Evolutionary conservation across 2,888 invertebrate genomes (phyloP).

Genomic region (Agapostemon virescens): DNA sequence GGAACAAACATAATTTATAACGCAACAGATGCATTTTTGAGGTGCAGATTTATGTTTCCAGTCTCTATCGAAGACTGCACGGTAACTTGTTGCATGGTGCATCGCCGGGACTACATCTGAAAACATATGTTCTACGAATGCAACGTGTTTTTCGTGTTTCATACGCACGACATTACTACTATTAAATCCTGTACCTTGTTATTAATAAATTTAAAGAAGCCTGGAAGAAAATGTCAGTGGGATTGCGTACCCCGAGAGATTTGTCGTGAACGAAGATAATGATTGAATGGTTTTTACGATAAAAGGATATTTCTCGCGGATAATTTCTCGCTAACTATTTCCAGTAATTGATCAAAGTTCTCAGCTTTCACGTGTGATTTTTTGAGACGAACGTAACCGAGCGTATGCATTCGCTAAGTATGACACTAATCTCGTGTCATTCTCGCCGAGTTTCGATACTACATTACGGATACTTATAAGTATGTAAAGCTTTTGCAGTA

Average conservation of each 20-base stretch:
- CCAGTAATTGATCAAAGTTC: background rate
- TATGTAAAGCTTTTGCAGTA: background rate
- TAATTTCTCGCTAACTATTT: slow-evolving; percentile 7
- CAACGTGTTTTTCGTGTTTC: background rate
- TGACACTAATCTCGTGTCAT: background rate
- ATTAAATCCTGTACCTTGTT: background rate
- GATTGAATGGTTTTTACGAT: background rate
- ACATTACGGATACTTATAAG: background rate
- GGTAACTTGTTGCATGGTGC: slow-evolving; percentile 27
- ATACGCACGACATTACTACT: background rate
- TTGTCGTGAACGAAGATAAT: background rate
- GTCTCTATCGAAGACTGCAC: slow-evolving; percentile 14
- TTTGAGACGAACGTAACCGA: background rate
- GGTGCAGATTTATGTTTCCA: slow-evolving; percentile 41
- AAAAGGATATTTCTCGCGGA: background rate
- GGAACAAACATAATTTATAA: slow-evolving; percentile 35
- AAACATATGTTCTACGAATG: slow-evolving; percentile 27
- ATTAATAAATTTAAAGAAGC: slow-evolving; percentile 13
- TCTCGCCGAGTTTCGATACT: background rate
- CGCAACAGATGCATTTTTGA: slow-evolving; percentile 24
- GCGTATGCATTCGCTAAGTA: background rate
- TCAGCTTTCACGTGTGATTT: background rate
- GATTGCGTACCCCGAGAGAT: slow-evolving; percentile 18
- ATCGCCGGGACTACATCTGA: background rate
- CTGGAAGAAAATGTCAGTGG: background rate